Conservation (phyloP, 2,888 invertebrate genomes). For the Drosophila mimetica region DNA sequence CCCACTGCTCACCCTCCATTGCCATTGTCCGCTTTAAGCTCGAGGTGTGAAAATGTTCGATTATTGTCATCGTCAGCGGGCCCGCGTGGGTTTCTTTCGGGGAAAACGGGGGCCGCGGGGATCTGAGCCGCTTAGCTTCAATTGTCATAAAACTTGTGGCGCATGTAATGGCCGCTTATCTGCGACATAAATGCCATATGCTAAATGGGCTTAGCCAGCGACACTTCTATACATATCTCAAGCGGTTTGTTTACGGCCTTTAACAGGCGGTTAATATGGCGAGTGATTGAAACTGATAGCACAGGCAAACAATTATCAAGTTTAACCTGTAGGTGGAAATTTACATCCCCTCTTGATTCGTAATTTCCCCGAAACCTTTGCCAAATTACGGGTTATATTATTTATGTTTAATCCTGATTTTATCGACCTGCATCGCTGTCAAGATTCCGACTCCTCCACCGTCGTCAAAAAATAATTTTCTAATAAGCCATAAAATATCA, state of each 20-base stretch:
- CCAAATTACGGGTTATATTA: constrained; percentile 64
- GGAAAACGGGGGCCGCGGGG: constrained; percentile 14
- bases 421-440: constrained; percentile 43
- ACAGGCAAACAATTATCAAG: constrained; percentile 3
- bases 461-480: constrained; percentile 61
- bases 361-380: constrained; percentile 37
- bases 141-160: constrained; percentile 67
- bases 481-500: constrained; percentile 80
- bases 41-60: constrained; percentile 82
- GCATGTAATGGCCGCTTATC: constrained; percentile 75
- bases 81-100: constrained; percentile 39
- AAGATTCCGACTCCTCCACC: constrained; percentile 12
- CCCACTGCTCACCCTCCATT: constrained; percentile 27
- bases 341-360: background rate
- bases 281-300: constrained; percentile 62
- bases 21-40: constrained; percentile 71
- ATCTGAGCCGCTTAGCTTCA: constrained; percentile 70
- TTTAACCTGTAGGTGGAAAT: background rate
- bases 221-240: constrained; percentile 15
- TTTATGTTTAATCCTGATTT: constrained; percentile 49
- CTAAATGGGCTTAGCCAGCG: constrained; percentile 69
- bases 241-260: constrained; percentile 29
- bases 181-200: constrained; percentile 72
- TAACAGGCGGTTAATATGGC: constrained; percentile 48
- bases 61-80: constrained; percentile 73